Percentiles rank a stretch among this genome's conserved stretches.
These are phyloP conservation scores for Pinctada fucata DNA, from an alignment of 2,888 invertebrate species.

Conservation along the genomic window DNA sequence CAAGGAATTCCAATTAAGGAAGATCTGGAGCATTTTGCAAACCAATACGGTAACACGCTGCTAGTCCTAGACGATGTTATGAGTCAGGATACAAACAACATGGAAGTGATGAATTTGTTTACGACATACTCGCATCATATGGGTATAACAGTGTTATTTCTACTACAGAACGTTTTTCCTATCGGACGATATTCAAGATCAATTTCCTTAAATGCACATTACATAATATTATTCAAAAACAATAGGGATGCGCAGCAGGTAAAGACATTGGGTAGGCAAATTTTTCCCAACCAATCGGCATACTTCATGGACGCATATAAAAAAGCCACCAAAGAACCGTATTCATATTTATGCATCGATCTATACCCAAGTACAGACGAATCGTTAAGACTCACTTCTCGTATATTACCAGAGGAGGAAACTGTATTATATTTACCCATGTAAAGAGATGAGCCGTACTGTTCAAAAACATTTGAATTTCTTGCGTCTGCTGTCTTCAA, in stretches of 20 bases:
- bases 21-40: slow-evolving; percentile 24
- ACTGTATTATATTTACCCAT: background rate
- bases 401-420: slow-evolving; percentile 1
- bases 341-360: slow-evolving; percentile 1
- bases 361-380: background rate
- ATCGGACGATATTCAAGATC: slow-evolving; percentile 19
- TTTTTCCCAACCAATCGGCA: slow-evolving; percentile 17
- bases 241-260: slow-evolving; percentile 19
- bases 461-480: slow-evolving; percentile 16
- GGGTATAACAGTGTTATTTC: slow-evolving; percentile 19
- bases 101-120: slow-evolving; percentile 31
- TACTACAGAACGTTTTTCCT: slow-evolving; percentile 33
- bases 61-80: slow-evolving; percentile 39
- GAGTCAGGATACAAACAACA: slow-evolving; percentile 8
- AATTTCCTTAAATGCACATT: slow-evolving; percentile 17
- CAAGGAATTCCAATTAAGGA: slow-evolving; percentile 33
- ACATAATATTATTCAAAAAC: slow-evolving; percentile 22
- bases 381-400: background rate
- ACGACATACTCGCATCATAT: slow-evolving; percentile 37
- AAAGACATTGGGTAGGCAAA: slow-evolving; percentile 24
- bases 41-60: slow-evolving; percentile 26
- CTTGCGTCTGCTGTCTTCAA: background rate
- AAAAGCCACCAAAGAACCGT: slow-evolving; percentile 6
- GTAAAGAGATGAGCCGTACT: slow-evolving; percentile 5
- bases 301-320: slow-evolving; percentile 19